Percentiles rank a stretch among this genome's conserved stretches.
phyloP scores from a whole-genome alignment of 2,888 invertebrate genomes.

The Pseudococcus viburni region DNA sequence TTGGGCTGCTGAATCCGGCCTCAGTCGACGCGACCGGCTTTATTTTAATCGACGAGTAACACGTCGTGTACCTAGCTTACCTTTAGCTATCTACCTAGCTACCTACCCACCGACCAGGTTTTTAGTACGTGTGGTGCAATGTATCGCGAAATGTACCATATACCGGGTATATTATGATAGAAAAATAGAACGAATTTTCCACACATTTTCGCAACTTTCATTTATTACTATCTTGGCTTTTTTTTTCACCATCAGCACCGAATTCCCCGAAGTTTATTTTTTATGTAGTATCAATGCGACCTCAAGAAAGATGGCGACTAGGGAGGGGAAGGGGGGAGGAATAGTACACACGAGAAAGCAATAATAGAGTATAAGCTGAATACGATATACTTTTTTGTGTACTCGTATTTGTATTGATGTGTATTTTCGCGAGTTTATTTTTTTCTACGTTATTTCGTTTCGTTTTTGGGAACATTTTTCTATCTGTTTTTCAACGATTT shows the following conservation, averaged over 20 bases:
- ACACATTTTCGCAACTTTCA: conserved; percentile 1
- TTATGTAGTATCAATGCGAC: neutral
- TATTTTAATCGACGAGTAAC: conserved; percentile 29
- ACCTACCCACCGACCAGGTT: neutral
- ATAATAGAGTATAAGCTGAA: neutral
- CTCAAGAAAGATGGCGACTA: neutral
- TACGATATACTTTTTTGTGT: neutral
- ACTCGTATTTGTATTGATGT: neutral
- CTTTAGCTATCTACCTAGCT: neutral
- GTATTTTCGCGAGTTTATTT: neutral
- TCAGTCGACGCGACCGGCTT: conserved; percentile 2
- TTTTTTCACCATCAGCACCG: neutral
- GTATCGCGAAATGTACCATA: neutral
- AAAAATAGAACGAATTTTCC: conserved; percentile 12
- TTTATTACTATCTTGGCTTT: neutral
- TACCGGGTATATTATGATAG: neutral
- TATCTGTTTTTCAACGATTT: neutral
- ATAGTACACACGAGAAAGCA: neutral
- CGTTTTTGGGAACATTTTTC: neutral
- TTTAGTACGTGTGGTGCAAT: neutral
- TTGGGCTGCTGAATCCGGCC: conserved; percentile 27
- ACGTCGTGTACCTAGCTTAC: neutral
- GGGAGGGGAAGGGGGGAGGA: neutral
- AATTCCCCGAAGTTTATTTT: conserved; percentile 22
- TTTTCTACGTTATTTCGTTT: neutral